Evolutionary conservation across 2,888 invertebrate genomes (phyloP).

Genomic region (Epiblema foenella): DNA sequence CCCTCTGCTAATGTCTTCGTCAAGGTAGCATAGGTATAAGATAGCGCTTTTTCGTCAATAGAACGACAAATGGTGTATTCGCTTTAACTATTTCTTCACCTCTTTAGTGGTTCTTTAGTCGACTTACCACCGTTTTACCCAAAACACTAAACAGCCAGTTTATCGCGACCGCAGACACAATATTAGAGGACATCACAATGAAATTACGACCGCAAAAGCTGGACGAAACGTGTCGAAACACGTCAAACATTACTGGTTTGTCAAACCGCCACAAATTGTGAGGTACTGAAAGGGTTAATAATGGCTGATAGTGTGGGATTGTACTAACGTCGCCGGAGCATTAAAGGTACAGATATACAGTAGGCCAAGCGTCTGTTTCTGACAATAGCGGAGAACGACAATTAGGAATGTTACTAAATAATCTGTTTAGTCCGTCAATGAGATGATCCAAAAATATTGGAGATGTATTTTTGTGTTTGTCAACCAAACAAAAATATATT

Average conservation of each 20-base stretch:
- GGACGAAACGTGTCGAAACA: conserved; percentile 8
- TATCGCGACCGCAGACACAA: conserved; percentile 25
- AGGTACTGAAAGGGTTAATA: conserved; percentile 82
- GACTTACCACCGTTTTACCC: not conserved
- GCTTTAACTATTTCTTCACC: not conserved
- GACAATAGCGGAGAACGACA: not conserved
- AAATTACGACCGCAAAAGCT: conserved; percentile 26
- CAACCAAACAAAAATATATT: no score
- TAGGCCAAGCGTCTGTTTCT: not conserved
- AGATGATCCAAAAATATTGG: no score
- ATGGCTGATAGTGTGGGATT: conserved; percentile 73
- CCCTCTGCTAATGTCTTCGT: no score
- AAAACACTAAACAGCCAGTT: not conserved
- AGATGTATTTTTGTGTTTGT: no score
- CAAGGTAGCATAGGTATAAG: no score
- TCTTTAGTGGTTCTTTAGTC: conserved; percentile 3
- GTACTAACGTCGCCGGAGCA: conserved; percentile 50
- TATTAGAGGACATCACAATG: conserved; percentile 31
- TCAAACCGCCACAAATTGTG: conserved; percentile 82
- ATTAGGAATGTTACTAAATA: no score
- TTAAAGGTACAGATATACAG: conserved; percentile 9
- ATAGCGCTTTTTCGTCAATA: no score
- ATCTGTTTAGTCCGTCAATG: no score
- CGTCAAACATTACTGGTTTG: conserved; percentile 62
- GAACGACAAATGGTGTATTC: no score